Base-by-base conservation (phyloP, 2,797 vertebrate genomes). In the Australoheros facetus region DNA sequence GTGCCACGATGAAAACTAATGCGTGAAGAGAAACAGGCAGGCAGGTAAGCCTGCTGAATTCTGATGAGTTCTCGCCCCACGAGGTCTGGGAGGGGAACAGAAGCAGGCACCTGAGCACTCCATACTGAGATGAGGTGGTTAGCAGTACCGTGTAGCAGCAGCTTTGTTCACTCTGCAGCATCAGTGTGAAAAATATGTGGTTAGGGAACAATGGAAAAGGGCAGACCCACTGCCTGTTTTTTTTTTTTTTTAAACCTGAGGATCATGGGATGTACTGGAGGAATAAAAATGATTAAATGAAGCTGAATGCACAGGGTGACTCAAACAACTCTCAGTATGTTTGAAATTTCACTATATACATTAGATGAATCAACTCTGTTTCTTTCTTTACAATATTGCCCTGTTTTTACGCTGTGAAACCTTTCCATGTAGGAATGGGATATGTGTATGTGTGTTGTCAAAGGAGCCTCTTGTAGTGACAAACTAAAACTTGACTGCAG, bases 1-100 rank as follows among this genome's bases (percentile, higher is more conserved):
- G 64, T 56, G 82, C 75, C 85, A 76, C 62, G 19, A 79, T 45
- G 70, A 82, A 84, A 87, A 84, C 32, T 16, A 80, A 81, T 73
- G 88, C 69, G 34, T 80, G 86, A 85, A 79, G 71, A 87, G 85
- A 86, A 81, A 77, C 77, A 81, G 87, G 81, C 82, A 73, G 82
- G 74, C 77, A 75, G 90, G 85, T 86, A 26, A 88, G 75, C 76
- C 70, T 60, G 77, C 82, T 80, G 91, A 85, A 91, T 93, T 73
- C 90, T 79, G 86, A 93, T 92, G 81, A 92, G 87, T n/a, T 81
- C 87, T 79, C 80, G 8, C 72, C 77, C 56, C 30, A 79, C 5
- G 57, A 90, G 85, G 80, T 75, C 80, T 42, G 71, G 56, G 39
- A 80, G 80, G 42, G 66, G 70, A 85, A 60, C 76, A 75, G 80